Base-by-base conservation (phyloP, 2,113 vertebrate genomes). In the Cinclus mexicanus region DNA sequence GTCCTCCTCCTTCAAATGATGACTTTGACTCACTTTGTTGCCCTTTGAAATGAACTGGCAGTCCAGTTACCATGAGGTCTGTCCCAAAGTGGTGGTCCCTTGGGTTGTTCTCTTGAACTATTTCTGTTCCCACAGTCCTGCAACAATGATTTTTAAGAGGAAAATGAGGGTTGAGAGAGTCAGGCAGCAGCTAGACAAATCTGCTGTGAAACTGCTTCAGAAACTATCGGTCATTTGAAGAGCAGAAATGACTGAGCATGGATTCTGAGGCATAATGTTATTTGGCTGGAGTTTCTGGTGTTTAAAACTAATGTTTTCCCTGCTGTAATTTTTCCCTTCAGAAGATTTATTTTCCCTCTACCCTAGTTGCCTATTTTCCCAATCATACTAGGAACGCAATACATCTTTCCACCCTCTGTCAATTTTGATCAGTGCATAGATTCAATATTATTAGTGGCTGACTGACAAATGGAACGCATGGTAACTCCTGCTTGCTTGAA, bases 281-380 rank as follows among this genome's bases (percentile, higher is more conserved):
- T 87, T 95, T 94, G 76, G 68, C 83, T 94, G 65, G 52, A 64
- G 71, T 68, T 77, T 78, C 76, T 87, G 47, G 31, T 63, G 26
- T 47, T 95, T 90, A 92, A 96, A 96, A 95, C 83, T 90, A 94
- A 82, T 56, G 33, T 81, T 94, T 90, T 67, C 76, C 52, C 72
- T 91, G 60, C 29, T 82, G 52, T 52, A 96, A 83, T 55, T 81
- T 93, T 67, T 69, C 64, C 19, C 47, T 90, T 93, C 33, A 67
- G 71, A 81, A 60, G 33, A 24, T 63, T 93, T 87, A 31, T 95
- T 39, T 89, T 86, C 83, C 76, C 64, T 91, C 60, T 90, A 46
- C 44, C 26, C 64, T 77, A 87, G 42, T 71, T 90, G 60, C 60
- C 64, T 78, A 47, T 89, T 93, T 95, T 89, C 80, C 84, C 69